Percentiles rank a stretch among this genome's conserved stretches.
Conservation (phyloP, 2,113 vertebrate species). For the Centropus bengalensis region DNA sequence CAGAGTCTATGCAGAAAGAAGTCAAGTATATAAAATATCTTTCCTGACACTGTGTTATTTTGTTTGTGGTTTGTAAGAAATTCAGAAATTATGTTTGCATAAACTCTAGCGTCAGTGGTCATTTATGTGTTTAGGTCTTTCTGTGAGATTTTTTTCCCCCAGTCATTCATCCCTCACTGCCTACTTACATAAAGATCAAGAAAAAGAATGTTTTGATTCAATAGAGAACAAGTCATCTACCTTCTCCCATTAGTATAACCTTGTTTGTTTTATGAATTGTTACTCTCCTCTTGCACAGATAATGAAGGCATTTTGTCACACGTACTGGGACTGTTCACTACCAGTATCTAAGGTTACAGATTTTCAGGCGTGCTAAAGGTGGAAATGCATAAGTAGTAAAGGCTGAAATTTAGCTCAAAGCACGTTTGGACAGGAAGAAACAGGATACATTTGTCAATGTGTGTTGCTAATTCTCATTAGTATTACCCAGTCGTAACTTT, state of each 20-base stretch:
- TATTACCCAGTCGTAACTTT: not conserved
- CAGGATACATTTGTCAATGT: rapidly evolving
- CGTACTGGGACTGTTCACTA: not conserved
- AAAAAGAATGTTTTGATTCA: not conserved
- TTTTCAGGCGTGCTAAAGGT: not conserved
- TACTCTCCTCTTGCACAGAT: not conserved
- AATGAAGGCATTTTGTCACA: not conserved
- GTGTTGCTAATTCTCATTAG: not conserved
- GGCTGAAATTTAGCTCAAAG: not conserved
- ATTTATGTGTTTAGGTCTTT: not conserved
- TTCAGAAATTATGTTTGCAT: not conserved
- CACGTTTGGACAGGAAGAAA: not conserved
- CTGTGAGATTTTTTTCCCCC: rapidly evolving
- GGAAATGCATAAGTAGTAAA: not conserved
- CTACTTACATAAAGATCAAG: not conserved
- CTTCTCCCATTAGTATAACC: not conserved
- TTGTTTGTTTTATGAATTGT: not conserved
- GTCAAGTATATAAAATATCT: not conserved
- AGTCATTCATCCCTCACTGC: not conserved
- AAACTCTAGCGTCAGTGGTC: not conserved
- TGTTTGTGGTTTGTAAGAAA: not conserved
- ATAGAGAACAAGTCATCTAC: not conserved
- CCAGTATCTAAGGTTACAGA: not conserved
- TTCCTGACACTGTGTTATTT: not conserved
- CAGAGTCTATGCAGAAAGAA: not conserved